These are phyloP conservation scores for Colossoma macropomum DNA, from an alignment of 2,113 vertebrate species.

Conservation along the genomic window DNA sequence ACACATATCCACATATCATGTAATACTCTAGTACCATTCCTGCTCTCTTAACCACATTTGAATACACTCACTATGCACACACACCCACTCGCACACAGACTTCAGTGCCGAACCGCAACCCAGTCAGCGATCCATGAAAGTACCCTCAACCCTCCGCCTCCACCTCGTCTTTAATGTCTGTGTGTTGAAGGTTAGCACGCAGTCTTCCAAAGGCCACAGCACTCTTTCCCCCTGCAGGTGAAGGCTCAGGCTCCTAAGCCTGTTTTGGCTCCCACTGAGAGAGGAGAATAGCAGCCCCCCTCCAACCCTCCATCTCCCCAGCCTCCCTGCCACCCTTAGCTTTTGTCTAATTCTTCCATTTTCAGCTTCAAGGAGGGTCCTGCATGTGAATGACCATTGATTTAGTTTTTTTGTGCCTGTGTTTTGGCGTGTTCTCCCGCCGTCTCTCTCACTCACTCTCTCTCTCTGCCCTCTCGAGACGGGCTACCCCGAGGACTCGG, in stretches of 20 bases:
- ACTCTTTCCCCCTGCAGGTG: constrained; percentile 18
- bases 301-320: background rate
- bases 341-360: constrained; percentile 48
- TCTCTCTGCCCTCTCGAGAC: constrained; percentile 27
- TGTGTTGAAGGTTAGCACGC: constrained; percentile 54
- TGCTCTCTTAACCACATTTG: background rate
- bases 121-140: constrained; percentile 45
- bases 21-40: background rate
- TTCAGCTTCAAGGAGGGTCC: constrained; percentile 12
- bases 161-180: constrained; percentile 40
- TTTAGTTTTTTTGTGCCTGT: constrained; percentile 50
- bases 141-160: background rate
- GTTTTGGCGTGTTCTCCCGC: constrained; percentile 31
- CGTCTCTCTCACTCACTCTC: background rate
- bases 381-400: constrained; percentile 47
- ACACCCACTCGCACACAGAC: background rate
- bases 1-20: background rate
- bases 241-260: constrained; percentile 19
- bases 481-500: constrained; percentile 47
- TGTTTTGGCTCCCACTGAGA: constrained; percentile 34
- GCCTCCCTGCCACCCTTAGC: background rate
- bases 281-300: constrained; percentile 42
- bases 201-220: constrained; percentile 46
- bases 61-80: constrained; percentile 13
- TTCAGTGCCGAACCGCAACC: background rate